Base-by-base conservation (phyloP, 2,797 vertebrate genomes). In the Spinus olivaceus region DNA sequence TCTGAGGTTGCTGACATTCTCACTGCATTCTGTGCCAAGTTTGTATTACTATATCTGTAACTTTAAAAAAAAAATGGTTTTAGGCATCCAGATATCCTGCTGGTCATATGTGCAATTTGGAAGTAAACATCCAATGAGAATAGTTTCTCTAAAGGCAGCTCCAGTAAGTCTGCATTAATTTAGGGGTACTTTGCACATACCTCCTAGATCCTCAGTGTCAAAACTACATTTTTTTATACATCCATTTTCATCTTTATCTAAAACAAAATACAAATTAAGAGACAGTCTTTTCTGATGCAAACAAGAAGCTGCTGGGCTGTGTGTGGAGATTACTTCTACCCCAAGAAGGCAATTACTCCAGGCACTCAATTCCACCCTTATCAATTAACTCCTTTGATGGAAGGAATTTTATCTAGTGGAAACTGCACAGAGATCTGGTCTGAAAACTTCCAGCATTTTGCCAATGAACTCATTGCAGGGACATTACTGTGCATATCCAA, bases 361-460 rank as follows among this genome's bases (percentile, higher is more conserved):
- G 49, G 57, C 67, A 85, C 27, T 66, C 93, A 81, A 85, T 89
- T 85, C 74, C 67, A 85, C 3, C 25, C 65, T 92, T 90, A 82
- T 56, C 83, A 84, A 86, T 84, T 65, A 93, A 65, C 23, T 82
- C 50, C 88, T 65, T 46, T 11, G 49, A 28, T n/a, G 81, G 61
- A 74, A 91, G 49, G 88, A 95, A 94, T 91, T 93, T 92, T 87
- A 85, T 92, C 93, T 78, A 32, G 30, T 28, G 67, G 67, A 60
- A 80, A 78, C 0, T 85, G 78, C 74, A 70, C n/a, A 60, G 71
- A 74, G 44, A 77, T 49, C 21, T 70, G 53, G 20, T 49, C 53
- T 84, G 59, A 93, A 93, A 90, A 54, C 12, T 44, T 33, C 4
- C 5, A 76, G 14, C 14, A 33, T 77, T 93, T 82, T 92, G 59